phyloP scores from a whole-genome alignment of 2,113 vertebrate genomes.

The Tor tambroides region DNA sequence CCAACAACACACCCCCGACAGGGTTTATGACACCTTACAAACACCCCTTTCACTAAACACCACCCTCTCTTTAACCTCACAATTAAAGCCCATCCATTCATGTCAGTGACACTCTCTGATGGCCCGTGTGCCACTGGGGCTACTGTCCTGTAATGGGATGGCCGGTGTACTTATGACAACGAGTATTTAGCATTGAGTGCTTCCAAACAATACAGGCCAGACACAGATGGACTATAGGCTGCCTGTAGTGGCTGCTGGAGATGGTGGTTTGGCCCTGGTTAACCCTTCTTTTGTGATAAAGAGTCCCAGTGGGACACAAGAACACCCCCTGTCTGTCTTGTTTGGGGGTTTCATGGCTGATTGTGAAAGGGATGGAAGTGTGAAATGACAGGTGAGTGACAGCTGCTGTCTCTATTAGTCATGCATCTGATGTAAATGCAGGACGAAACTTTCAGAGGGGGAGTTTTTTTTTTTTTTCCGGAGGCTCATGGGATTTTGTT shows the following conservation, averaged over 20 bases:
- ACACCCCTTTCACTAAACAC: background rate
- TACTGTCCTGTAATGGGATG: slow-evolving; percentile 57
- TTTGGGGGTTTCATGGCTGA: slow-evolving; percentile 36
- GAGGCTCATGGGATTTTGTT: background rate
- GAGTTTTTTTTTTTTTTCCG: background rate
- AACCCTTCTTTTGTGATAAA: slow-evolving; percentile 41
- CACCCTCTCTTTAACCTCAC: slow-evolving; percentile 4
- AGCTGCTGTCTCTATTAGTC: slow-evolving; percentile 58
- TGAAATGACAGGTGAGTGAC: slow-evolving; percentile 71
- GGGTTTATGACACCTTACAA: slow-evolving; percentile 6
- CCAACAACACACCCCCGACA: slow-evolving; percentile 2
- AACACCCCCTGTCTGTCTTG: slow-evolving; percentile 49
- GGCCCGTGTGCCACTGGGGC: slow-evolving; percentile 47
- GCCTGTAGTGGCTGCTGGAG: slow-evolving; percentile 31
- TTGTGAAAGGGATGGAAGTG: slow-evolving; percentile 41
- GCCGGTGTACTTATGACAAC: slow-evolving; percentile 70
- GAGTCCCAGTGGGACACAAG: slow-evolving; percentile 48
- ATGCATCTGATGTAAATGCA: slow-evolving; percentile 64
- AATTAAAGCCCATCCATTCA: slow-evolving; percentile 22
- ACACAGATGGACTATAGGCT: slow-evolving; percentile 30
- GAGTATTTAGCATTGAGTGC: slow-evolving; percentile 67
- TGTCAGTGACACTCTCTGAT: slow-evolving; percentile 33
- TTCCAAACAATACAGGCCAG: slow-evolving; percentile 62
- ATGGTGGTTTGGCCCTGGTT: slow-evolving; percentile 42
- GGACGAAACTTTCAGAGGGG: background rate